phyloP scores from a whole-genome alignment of 2,888 invertebrate genomes.

The Melanophora roralis region DNA sequence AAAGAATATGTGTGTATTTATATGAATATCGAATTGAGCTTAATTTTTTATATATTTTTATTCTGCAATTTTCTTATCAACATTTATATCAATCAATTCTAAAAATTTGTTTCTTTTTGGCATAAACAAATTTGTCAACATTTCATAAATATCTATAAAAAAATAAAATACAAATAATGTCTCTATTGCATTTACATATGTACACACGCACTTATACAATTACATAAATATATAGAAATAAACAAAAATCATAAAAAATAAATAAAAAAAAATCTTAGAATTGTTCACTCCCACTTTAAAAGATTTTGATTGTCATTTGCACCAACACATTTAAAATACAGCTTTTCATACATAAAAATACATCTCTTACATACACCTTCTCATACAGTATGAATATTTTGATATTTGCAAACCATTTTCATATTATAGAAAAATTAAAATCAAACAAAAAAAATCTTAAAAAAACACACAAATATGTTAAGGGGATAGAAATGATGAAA shows the following conservation, averaged over 20 bases:
- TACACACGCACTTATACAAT: not conserved
- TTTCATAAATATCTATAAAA: not conserved
- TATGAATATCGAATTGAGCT: not conserved
- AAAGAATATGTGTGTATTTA: not conserved
- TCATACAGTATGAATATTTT: not conserved
- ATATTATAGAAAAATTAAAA: slow-evolving; percentile 36
- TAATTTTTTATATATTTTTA: not conserved
- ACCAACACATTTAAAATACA: not conserved
- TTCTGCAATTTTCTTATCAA: not conserved
- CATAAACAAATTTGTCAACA: slow-evolving; percentile 40
- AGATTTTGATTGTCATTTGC: slow-evolving; percentile 12
- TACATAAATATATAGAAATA: not conserved
- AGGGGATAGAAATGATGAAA: slow-evolving; percentile 28
- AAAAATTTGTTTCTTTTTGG: slow-evolving; percentile 15
- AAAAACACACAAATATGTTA: not conserved
- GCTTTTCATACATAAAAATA: not conserved
- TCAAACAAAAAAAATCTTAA: not conserved
- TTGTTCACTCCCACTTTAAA: not conserved
- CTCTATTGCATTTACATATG: not conserved
- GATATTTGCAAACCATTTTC: slow-evolving; percentile 45
- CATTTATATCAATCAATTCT: slow-evolving; percentile 10
- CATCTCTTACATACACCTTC: not conserved
- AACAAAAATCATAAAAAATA: slow-evolving; percentile 25
- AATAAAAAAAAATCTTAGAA: not conserved
- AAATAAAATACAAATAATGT: not conserved